These are phyloP conservation scores for Saccostrea glomerata DNA, from an alignment of 1,140 invertebrate genomes.

Conservation along the genomic window DNA sequence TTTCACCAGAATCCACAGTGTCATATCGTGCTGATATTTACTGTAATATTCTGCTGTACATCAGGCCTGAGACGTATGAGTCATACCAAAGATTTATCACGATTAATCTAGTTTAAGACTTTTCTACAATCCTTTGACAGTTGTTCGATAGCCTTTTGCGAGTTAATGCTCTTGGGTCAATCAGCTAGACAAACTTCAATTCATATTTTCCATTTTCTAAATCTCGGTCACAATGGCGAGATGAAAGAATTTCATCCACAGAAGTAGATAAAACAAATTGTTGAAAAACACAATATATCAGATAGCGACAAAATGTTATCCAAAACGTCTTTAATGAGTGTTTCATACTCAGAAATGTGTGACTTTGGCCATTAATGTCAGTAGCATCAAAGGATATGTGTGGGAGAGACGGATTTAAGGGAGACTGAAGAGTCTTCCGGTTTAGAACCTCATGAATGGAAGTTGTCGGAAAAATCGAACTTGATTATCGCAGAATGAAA, in stretches of 20 bases:
- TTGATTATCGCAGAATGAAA: neutral
- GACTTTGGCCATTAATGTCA: neutral
- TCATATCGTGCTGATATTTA: neutral
- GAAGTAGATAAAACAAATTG: neutral
- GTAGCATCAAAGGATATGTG: conserved; percentile 11
- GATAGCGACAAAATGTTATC: neutral
- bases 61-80: neutral
- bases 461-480: conserved; percentile 4
- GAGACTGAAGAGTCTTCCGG: conserved; percentile 31
- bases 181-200: conserved; percentile 1
- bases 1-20: too few relatives aligned
- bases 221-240: neutral
- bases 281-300: neutral
- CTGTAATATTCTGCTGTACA: neutral
- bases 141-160: conserved; percentile 20
- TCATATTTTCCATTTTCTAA: neutral
- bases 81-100: conserved; percentile 26
- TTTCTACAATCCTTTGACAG: neutral
- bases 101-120: conserved; percentile 37
- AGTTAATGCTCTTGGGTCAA: conserved; percentile 36
- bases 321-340: conserved; percentile 2
- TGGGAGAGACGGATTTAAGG: neutral
- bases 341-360: conserved; percentile 20
- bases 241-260: neutral
- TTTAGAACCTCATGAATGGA: conserved; percentile 9